Conservation (phyloP, 2,797 vertebrate genomes). For the Mus caroli region DNA sequence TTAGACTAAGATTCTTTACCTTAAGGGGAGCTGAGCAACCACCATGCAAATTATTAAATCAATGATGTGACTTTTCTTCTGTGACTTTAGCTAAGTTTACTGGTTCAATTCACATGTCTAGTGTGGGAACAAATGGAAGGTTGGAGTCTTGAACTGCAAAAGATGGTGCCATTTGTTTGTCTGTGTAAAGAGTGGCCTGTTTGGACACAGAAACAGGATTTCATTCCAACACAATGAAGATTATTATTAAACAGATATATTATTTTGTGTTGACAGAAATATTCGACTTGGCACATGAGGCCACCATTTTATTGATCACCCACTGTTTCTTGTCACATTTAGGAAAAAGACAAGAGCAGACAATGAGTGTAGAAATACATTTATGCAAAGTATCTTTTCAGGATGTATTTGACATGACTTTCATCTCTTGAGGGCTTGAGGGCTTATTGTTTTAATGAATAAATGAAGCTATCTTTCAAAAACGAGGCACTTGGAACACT, state of each 20-base stretch:
- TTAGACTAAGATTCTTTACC: slow-evolving; percentile 46
- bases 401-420: slow-evolving; percentile 36
- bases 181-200: slow-evolving; percentile 33
- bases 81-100: slow-evolving; percentile 64
- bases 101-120: neutral
- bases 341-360: neutral
- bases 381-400: slow-evolving; percentile 57
- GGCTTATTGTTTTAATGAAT: slow-evolving; percentile 26
- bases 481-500: slow-evolving; percentile 24
- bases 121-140: slow-evolving; percentile 59
- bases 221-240: slow-evolving; percentile 27
- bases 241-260: slow-evolving; percentile 42
- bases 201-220: neutral
- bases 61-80: slow-evolving; percentile 57
- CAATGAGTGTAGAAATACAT: neutral
- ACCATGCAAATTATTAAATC: slow-evolving; percentile 52
- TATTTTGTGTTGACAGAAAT: slow-evolving; percentile 44
- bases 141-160: slow-evolving; percentile 49
- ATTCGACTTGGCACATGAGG: neutral
- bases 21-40: slow-evolving; percentile 53
- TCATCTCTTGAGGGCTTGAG: neutral
- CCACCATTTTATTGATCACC: neutral
- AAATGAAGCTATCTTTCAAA: slow-evolving; percentile 54
- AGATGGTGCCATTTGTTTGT: neutral
- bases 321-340: neutral